These are phyloP conservation scores for Sphinx pinastri DNA, from an alignment of 2,888 invertebrate species.

Conservation along the genomic window DNA sequence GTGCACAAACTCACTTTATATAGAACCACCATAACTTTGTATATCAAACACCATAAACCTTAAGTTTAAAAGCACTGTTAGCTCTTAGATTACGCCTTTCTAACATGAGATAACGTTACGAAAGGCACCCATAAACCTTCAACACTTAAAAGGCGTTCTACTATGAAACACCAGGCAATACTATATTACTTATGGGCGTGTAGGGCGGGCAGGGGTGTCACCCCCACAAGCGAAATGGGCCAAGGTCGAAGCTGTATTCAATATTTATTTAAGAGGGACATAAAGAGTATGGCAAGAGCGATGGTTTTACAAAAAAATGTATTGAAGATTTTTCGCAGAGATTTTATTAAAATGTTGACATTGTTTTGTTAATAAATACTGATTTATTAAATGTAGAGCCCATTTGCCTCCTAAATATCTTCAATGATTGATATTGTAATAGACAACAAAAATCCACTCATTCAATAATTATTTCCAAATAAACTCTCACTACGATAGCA, in stretches of 20 bases:
- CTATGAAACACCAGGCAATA: neutral
- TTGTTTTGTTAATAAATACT: no score
- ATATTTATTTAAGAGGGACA: slow-evolving; percentile 1
- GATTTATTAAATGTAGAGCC: no score
- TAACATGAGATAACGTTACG: slow-evolving; percentile 8
- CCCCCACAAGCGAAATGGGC: slow-evolving; percentile 11
- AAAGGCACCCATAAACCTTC: neutral
- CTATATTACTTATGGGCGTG: slow-evolving; percentile 11
- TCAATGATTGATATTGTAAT: no score
- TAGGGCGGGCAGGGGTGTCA: neutral
- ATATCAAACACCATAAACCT: neutral
- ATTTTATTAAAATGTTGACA: no score
- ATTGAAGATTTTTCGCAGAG: neutral
- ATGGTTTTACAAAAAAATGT: neutral
- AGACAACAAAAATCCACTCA: no score
- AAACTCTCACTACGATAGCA: no score
- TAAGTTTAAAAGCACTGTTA: slow-evolving; percentile 8
- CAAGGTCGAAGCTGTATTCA: slow-evolving; percentile 7
- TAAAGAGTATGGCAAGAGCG: neutral
- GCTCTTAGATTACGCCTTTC: neutral
- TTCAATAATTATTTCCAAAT: no score
- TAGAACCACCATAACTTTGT: neutral
- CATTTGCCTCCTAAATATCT: no score
- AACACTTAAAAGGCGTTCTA: slow-evolving; percentile 17
- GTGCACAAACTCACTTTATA: neutral